These are phyloP conservation scores for Melolontha melolontha DNA, from an alignment of 2,888 invertebrate genomes.

Conservation along the genomic window DNA sequence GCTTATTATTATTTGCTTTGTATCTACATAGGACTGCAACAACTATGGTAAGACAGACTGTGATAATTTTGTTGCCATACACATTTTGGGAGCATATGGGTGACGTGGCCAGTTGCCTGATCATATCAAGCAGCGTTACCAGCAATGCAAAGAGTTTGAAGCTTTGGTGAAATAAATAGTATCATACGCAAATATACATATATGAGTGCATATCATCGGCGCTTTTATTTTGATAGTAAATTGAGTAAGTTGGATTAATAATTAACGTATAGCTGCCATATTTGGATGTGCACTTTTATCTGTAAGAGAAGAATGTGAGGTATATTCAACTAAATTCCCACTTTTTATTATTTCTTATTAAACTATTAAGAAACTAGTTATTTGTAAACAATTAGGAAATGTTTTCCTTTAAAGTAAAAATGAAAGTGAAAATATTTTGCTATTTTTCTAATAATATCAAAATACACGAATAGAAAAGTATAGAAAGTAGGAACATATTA, in stretches of 20 bases:
- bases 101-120: slow-evolving; percentile 74
- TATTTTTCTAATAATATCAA: too few species aligned
- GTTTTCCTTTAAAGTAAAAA: too few species aligned
- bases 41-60: slow-evolving; percentile 82
- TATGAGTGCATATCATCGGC: too few species aligned
- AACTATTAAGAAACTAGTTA: too few species aligned
- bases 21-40: slow-evolving; percentile 84
- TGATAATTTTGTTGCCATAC: slow-evolving; percentile 85
- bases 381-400: too few species aligned
- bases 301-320: neutral
- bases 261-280: slow-evolving; percentile 31
- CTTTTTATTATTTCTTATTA: too few species aligned
- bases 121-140: slow-evolving; percentile 73
- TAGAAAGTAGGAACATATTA: too few species aligned
- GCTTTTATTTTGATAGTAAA: too few species aligned
- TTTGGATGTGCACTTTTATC: neutral
- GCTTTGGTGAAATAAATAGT: slow-evolving; percentile 43
- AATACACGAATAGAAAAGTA: too few species aligned
- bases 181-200: too few species aligned
- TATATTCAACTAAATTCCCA: too few species aligned
- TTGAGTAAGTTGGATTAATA: neutral
- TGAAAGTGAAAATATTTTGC: too few species aligned
- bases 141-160: slow-evolving; percentile 73
- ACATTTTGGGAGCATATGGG: slow-evolving; percentile 83
- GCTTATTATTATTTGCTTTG: slow-evolving; percentile 53